Evolutionary conservation across 2,888 invertebrate species (phyloP).

Genomic region (Opisthograptis luteolata): DNA sequence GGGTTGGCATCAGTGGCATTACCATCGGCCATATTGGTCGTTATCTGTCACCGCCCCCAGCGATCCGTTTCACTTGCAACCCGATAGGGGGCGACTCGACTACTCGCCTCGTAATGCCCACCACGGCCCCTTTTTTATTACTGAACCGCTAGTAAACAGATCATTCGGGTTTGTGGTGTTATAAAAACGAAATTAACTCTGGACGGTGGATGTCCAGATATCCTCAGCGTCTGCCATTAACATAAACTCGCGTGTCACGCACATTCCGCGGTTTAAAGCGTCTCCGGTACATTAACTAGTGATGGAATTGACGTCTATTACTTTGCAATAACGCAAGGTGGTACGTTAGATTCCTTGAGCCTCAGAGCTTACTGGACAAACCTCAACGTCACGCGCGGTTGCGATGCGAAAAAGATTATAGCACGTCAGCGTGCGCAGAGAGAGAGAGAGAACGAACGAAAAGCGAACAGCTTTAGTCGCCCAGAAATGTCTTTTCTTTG

Average conservation of each 20-base stretch:
- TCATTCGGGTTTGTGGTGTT: conserved; percentile 84
- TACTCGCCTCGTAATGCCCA: conserved; percentile 78
- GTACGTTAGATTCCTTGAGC: not conserved
- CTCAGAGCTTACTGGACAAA: not conserved
- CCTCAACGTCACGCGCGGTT: not conserved
- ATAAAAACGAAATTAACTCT: conserved; percentile 84
- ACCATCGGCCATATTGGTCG: conserved; percentile 76
- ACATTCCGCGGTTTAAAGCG: conserved; percentile 61
- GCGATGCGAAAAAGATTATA: no score
- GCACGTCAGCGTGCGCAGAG: no score
- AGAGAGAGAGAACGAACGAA: no score
- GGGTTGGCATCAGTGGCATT: conserved; percentile 71
- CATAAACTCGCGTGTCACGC: conserved; percentile 68
- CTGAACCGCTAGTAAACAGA: conserved; percentile 85
- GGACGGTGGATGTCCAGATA: conserved; percentile 77
- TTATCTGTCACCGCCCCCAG: conserved; percentile 81
- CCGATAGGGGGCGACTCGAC: conserved; percentile 80
- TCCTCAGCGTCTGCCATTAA: conserved; percentile 68
- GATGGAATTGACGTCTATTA: conserved; percentile 42
- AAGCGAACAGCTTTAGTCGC: not conserved
- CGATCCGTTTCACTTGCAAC: conserved; percentile 82
- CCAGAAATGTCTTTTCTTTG: not conserved
- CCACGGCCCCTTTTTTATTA: conserved; percentile 83
- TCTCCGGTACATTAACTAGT: conserved; percentile 51
- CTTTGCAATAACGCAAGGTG: conserved; percentile 45